phyloP scores from a whole-genome alignment of 1,140 invertebrate genomes.

The Harlomillsia oculata region DNA sequence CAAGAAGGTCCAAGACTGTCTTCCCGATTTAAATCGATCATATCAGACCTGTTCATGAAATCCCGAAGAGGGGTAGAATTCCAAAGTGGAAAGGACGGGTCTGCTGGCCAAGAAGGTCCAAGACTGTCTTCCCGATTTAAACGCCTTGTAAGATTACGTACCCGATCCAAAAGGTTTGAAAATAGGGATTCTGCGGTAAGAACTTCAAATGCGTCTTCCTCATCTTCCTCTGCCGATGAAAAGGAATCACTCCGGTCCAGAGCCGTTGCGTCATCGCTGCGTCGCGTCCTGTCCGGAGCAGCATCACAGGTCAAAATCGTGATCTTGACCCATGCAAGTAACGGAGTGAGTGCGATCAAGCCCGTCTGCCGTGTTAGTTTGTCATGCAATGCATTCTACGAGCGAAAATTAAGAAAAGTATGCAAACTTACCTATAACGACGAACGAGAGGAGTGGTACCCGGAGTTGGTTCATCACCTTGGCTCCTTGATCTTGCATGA shows the following conservation, averaged over 20 bases:
- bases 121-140: constrained; percentile 66
- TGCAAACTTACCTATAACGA: constrained; percentile 24
- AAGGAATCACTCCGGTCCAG: constrained; percentile 66
- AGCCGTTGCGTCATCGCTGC: constrained; percentile 1
- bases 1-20: constrained; percentile 52
- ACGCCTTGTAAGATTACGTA: constrained; percentile 70
- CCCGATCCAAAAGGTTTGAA: constrained; percentile 69
- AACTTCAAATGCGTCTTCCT: constrained; percentile 75
- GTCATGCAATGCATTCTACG: constrained; percentile 5
- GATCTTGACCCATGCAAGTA: constrained; percentile 12
- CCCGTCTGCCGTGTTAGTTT: constrained; percentile 13
- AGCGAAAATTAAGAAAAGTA: background rate
- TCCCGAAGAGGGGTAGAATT: constrained; percentile 15
- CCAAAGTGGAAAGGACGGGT: constrained; percentile 25
- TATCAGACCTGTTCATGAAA: constrained; percentile 24
- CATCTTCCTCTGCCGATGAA: constrained; percentile 61
- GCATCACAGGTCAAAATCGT: constrained; percentile 11
- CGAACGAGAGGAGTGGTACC: constrained; percentile 19
- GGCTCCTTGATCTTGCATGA: constrained; percentile 26
- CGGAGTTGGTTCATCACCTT: constrained; percentile 26
- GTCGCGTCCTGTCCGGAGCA: constrained; percentile 4
- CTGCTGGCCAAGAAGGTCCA: constrained; percentile 48
- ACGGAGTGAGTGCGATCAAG: too few species aligned
- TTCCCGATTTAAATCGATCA: constrained; percentile 53
- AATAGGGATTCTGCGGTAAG: constrained; percentile 82